phyloP scores from a whole-genome alignment of 35 echinoderm and acorn worm species.

The Strongylocentrotus purpuratus region DNA sequence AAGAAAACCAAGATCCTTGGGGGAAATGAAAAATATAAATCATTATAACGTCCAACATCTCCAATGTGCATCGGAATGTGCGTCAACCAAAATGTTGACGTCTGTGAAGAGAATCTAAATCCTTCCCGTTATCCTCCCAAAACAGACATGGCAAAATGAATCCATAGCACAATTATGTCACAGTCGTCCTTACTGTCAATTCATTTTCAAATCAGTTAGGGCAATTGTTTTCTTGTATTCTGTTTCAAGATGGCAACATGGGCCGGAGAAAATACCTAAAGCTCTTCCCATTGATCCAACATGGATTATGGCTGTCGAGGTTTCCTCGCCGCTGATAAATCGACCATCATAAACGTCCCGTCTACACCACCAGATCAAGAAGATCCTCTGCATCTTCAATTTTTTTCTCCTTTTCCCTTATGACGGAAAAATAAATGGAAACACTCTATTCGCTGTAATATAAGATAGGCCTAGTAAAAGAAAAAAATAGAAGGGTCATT shows the following conservation, averaged over 20 bases:
- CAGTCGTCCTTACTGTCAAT: not conserved
- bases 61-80: not conserved
- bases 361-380: not conserved
- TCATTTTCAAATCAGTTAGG: not conserved
- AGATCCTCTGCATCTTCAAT: not conserved
- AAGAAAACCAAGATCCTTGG: not conserved
- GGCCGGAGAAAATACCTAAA: conserved; percentile 7
- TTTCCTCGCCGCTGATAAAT: conserved; percentile 33
- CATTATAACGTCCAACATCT: no score
- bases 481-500: not conserved
- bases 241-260: conserved; percentile 18
- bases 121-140: not conserved
- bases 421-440: not conserved
- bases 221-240: not conserved
- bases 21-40: no score
- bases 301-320: conserved; percentile 36
- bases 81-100: not conserved
- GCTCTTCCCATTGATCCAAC: conserved; percentile 38
- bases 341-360: not conserved
- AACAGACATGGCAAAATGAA: not conserved
- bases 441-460: not conserved
- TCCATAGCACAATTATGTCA: not conserved
- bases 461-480: no score
- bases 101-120: not conserved
- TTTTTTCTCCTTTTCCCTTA: not conserved